These are phyloP conservation scores for Paralichthys olivaceus DNA, from an alignment of 2,113 vertebrate species.

Conservation along the genomic window DNA sequence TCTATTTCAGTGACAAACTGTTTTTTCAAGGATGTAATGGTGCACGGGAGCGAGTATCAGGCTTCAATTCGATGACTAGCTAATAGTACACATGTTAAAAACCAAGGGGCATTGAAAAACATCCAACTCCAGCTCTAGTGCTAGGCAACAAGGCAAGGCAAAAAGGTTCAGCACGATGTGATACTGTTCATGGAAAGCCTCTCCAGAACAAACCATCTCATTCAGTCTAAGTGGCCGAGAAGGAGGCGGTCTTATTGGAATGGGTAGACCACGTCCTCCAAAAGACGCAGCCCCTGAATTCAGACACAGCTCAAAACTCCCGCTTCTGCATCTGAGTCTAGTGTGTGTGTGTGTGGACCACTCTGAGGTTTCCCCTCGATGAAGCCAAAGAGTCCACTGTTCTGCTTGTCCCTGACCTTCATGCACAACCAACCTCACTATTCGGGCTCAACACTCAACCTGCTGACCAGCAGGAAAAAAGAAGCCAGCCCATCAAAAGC, in stretches of 20 bases:
- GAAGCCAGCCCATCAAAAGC: slow-evolving; percentile 14
- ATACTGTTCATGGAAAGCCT: too few species aligned
- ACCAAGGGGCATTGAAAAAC: too few species aligned
- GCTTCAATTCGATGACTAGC: not conserved
- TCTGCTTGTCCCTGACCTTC: slow-evolving; percentile 32
- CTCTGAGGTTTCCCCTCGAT: slow-evolving; percentile 22
- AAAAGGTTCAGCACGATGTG: too few species aligned
- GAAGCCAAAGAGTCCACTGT: slow-evolving; percentile 10
- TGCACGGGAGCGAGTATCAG: not conserved
- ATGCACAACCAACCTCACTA: slow-evolving; percentile 46
- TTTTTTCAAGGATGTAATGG: not conserved
- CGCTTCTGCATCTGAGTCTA: not conserved
- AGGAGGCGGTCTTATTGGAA: too few species aligned
- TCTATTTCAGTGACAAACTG: not conserved
- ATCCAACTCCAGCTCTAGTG: too few species aligned
- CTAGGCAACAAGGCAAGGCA: too few species aligned
- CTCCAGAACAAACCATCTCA: too few species aligned
- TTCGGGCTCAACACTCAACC: slow-evolving; percentile 16
- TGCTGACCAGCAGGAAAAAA: slow-evolving; percentile 41
- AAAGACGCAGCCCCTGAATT: not conserved
- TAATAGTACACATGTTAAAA: not conserved
- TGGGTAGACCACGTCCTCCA: too few species aligned
- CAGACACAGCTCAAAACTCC: not conserved
- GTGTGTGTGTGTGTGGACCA: not conserved
- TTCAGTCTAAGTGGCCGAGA: too few species aligned